Base-by-base conservation (phyloP, 2,113 vertebrate species). In the Menidia beryllina region DNA sequence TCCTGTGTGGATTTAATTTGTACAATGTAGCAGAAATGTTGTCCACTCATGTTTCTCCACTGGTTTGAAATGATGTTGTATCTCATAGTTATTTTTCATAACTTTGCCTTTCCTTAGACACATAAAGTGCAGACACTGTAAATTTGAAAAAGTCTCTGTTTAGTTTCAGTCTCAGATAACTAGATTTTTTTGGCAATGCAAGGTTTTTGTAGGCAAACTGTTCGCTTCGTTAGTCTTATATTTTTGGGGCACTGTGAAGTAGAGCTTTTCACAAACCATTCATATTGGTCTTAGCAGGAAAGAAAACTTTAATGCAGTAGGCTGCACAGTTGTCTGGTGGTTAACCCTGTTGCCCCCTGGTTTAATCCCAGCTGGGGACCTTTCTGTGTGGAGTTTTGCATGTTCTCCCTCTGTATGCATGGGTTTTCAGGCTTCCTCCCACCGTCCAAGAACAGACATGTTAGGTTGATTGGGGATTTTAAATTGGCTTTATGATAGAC, bases 1-100 rank as follows among this genome's bases (percentile, higher is more conserved):
- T 48, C 50, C 48, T 30, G 59, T 67, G 39, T 84, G 68, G n/a
- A 47, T 80, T 75, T 70, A n/a, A 86, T 72, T 86, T 80, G 64
- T 43, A 70, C 56, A 65, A 78, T 61, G 53, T 50, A 47, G 47
- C 56, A 3, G 52, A 8, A 75, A 77, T 43, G 19, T 64, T 48
- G n/a, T 49, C 52, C 11, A 15, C 13, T 56, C 26, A 19, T 51
- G 45, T 57, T 52, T 62, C 53, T 71, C 27, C 64, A 4, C 8
- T 41, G 30, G 23, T 20, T 23, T 57, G 38, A 72, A 59, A 38
- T 39, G 3, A 34, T 63, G 13, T 7, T 23, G 15, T 52, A 64
- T 63, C 19, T 49, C 30, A 4, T 20, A 19, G 51, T 27, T 14
- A 55, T 5, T 8, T n/a, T 27, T 30, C 9, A 49, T 20, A 50